Conservation (phyloP, 1,140 invertebrate species). For the Anagrus nilaparvatae region DNA sequence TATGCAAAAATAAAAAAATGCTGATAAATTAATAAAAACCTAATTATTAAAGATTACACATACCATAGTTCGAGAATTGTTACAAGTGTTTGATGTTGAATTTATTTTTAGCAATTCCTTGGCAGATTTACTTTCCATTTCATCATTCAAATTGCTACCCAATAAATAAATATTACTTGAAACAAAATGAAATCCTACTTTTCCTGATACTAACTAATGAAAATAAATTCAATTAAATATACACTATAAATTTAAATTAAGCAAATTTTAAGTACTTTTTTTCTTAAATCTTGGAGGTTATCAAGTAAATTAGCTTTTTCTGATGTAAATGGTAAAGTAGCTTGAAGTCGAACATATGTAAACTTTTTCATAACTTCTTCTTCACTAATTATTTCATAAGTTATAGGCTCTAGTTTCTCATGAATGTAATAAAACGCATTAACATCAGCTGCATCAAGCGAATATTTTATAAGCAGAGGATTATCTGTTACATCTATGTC, state of each 20-base stretch:
- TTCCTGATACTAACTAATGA: conserved; percentile 47
- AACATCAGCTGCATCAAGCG: conserved; percentile 44
- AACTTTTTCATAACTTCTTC: conserved; percentile 56
- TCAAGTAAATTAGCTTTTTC: conserved; percentile 27
- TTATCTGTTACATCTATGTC: conserved; percentile 68
- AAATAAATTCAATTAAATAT: background rate
- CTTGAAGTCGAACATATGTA: conserved; percentile 49
- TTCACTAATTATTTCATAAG: conserved; percentile 47
- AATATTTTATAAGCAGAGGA: conserved; percentile 54
- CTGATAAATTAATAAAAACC: conserved; percentile 1
- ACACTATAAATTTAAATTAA: background rate
- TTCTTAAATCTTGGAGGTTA: conserved; percentile 33
- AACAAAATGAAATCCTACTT: conserved; percentile 53
- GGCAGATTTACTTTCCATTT: conserved; percentile 43
- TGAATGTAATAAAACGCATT: conserved; percentile 58
- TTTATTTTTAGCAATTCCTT: conserved; percentile 45
- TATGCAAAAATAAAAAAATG: conserved; percentile 21
- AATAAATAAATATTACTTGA: conserved; percentile 49
- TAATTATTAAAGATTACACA: conserved; percentile 7
- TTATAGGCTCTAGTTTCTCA: conserved; percentile 55
- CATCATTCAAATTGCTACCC: conserved; percentile 43
- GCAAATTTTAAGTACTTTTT: conserved; percentile 27
- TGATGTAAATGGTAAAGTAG: conserved; percentile 28
- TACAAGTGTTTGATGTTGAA: conserved; percentile 40
- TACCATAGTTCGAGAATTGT: conserved; percentile 34